phyloP scores from a whole-genome alignment of 2,113 vertebrate species.

The Cynopterus brachyotis region DNA sequence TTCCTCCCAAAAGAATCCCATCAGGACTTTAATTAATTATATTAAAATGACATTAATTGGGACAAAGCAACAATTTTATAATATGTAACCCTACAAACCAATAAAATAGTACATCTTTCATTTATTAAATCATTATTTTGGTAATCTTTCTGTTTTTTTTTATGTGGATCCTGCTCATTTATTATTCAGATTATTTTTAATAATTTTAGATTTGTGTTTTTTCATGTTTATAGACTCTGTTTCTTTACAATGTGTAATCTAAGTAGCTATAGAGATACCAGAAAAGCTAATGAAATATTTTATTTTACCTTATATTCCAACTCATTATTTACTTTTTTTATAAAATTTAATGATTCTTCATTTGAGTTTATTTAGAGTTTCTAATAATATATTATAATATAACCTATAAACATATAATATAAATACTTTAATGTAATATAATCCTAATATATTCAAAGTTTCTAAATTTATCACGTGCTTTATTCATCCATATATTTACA shows the following conservation, averaged over 20 bases:
- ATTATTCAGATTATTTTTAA: background rate
- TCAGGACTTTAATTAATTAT: background rate
- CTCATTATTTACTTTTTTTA: background rate
- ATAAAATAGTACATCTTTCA: background rate
- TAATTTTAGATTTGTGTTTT: background rate
- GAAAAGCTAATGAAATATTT: background rate
- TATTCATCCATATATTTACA: background rate
- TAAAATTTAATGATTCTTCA: background rate
- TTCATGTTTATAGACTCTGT: background rate
- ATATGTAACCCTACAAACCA: background rate
- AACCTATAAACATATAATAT: background rate
- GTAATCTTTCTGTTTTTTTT: too few species aligned
- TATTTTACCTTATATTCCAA: background rate
- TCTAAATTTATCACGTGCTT: background rate
- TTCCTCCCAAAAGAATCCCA: background rate
- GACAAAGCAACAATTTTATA: background rate
- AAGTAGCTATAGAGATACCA: background rate
- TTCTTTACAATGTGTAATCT: background rate
- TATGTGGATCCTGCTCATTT: background rate
- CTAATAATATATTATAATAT: background rate
- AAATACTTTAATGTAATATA: background rate
- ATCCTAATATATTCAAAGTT: background rate
- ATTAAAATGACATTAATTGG: background rate
- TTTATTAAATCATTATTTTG: background rate
- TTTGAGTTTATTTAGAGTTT: background rate